Percentiles rank a stretch among this genome's conserved stretches.
Evolutionary conservation across 2,888 invertebrate species (phyloP).

Genomic region (Campoletis raptor): DNA sequence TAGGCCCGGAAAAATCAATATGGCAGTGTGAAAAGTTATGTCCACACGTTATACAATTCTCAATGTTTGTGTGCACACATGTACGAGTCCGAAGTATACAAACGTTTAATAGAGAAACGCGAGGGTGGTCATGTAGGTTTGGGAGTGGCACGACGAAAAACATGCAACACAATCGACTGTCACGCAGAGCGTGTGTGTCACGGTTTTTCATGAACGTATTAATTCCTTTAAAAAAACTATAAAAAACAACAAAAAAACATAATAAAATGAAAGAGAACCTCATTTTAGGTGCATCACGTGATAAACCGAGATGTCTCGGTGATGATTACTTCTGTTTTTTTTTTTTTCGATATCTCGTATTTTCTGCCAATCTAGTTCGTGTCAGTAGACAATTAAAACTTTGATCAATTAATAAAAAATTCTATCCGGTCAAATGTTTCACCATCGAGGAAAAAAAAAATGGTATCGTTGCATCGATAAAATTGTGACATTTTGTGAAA

Average conservation of each 20-base stretch:
- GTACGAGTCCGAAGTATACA: neutral
- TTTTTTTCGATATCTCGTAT: neutral
- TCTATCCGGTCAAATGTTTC: neutral
- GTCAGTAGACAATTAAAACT: neutral
- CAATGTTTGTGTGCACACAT: conserved; percentile 1
- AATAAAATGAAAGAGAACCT: conserved; percentile 6
- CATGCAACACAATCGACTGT: conserved; percentile 72
- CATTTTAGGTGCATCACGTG: neutral
- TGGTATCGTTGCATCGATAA: too few relatives aligned
- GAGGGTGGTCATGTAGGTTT: conserved; percentile 22
- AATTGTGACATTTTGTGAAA: too few relatives aligned
- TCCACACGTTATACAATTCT: conserved; percentile 13
- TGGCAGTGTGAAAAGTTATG: conserved; percentile 73
- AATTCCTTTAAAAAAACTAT: neutral
- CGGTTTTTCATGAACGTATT: conserved; percentile 36
- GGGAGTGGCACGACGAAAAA: conserved; percentile 57
- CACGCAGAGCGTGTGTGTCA: conserved; percentile 69
- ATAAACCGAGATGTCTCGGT: conserved; percentile 26
- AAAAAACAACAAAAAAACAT: neutral
- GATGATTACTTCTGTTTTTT: neutral
- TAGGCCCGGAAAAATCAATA: conserved; percentile 78
- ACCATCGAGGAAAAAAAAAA: neutral
- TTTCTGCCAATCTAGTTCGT: neutral
- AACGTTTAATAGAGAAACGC: conserved; percentile 26
- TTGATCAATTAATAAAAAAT: neutral